phyloP scores from a whole-genome alignment of 2,888 invertebrate species.

The Nomada hirtipes region DNA sequence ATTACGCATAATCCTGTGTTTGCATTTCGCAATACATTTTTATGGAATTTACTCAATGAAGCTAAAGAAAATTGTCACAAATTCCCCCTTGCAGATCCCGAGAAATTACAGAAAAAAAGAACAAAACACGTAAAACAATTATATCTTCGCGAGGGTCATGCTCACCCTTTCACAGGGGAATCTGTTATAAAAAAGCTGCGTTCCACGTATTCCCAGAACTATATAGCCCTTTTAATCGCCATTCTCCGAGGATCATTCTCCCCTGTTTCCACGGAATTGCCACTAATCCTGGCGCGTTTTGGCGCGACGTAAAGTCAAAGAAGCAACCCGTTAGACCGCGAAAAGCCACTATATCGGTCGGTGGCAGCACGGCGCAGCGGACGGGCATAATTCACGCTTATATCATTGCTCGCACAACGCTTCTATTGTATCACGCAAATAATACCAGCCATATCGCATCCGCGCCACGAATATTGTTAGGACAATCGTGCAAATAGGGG shows the following conservation, averaged over 20 bases:
- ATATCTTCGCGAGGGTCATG: background rate
- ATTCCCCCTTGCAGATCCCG: background rate
- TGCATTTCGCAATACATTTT: too few relatives aligned
- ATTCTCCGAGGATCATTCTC: background rate
- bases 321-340: conserved; percentile 47
- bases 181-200: background rate
- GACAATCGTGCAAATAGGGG: conserved; percentile 65
- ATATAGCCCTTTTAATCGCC: background rate
- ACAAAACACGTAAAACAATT: background rate
- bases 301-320: conserved; percentile 37
- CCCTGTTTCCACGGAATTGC: background rate
- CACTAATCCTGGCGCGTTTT: conserved; percentile 35
- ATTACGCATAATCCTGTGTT: too few relatives aligned
- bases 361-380: conserved; percentile 40
- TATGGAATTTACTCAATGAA: too few relatives aligned
- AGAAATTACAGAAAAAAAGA: background rate
- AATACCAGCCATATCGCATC: conserved; percentile 58
- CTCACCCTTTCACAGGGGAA: background rate
- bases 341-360: conserved; percentile 57
- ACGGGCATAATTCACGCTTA: conserved; percentile 60
- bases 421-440: conserved; percentile 56
- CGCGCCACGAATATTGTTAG: conserved; percentile 63
- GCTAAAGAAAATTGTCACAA: too few relatives aligned
- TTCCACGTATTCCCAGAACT: background rate
- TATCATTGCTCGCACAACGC: conserved; percentile 57